Evolutionary conservation across 2,888 invertebrate genomes (phyloP), one percentile per base, ranked within the genome.

Genomic region (Coenonympha glycerion): DNA sequence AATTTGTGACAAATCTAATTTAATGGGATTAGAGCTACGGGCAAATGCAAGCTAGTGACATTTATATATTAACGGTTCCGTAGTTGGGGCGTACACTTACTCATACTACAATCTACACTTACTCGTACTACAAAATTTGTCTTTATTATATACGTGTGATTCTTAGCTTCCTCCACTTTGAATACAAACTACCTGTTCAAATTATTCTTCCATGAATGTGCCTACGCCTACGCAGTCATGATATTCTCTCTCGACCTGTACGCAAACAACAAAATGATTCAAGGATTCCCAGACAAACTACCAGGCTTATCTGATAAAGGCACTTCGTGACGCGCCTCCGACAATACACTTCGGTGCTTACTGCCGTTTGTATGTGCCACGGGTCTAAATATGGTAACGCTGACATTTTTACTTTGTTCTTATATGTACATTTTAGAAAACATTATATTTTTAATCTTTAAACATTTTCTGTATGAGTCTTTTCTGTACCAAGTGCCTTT

Each of bases 291-390:
- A 69, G 78, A 84, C 83, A 81, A 85, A 84, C 82, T 82, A 77
- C 81, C 70, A 72, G 75, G 71, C 71, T 84, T 85, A 86, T 86
- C 86, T 73, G 85, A 84, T 84, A 73, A 79, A 80, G 69, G 64
- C 70, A 65, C 71, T 66, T 79, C 85, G 82, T 85, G 86, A 84
- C 83, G 66, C 70, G 68, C 65, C 72, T 68, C 56, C 60, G 53
- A 59, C 63, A 49, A 60, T 61, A 64, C 60, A 64, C 63, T 66
- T 59, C 42, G 44, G 47, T 42, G 48, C 45, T 42, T 53, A 52
- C 49, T 49, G 46, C 54, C 33, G 34, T 45, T 47, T 47, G 45
- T 52, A 15, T 39, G 48, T 24, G 47, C 60, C 63, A 67, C 67
- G 60, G 71, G 67, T 69, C 68, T 68, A 68, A 69, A 65, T 63